phyloP scores from a whole-genome alignment of 2,888 invertebrate species.

The Scotopteryx bipunctaria region DNA sequence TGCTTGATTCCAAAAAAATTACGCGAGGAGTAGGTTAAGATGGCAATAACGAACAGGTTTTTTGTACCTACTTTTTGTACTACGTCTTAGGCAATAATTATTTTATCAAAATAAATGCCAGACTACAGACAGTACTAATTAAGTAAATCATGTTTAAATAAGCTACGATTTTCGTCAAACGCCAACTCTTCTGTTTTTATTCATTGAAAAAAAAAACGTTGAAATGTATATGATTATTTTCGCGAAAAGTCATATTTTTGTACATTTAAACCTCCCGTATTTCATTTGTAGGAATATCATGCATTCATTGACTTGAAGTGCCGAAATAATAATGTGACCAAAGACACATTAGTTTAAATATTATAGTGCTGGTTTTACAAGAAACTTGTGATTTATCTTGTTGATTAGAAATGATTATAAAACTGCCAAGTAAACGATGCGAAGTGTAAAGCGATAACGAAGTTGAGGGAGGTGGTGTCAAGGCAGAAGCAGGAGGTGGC shows the following conservation, averaged over 20 bases:
- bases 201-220: conserved; percentile 16
- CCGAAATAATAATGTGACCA: background rate
- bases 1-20: no score
- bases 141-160: no score
- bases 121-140: no score
- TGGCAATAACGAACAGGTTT: no score
- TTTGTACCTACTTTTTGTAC: no score
- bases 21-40: no score
- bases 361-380: conserved; percentile 1
- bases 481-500: conserved; percentile 44
- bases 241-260: no score
- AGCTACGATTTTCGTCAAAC: no score
- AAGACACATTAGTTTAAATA: conserved; percentile 1
- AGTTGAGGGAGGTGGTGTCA: conserved; percentile 41
- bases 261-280: conserved; percentile 4
- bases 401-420: conserved; percentile 26
- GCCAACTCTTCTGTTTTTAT: no score
- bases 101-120: no score
- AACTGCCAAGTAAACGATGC: conserved; percentile 41
- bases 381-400: conserved; percentile 2
- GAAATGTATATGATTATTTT: conserved; percentile 20
- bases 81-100: no score
- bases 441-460: conserved; percentile 44
- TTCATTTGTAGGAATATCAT: background rate
- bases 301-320: conserved; percentile 2